Conservation (phyloP, 2,113 vertebrate species). For the Montifringilla adamsi region DNA sequence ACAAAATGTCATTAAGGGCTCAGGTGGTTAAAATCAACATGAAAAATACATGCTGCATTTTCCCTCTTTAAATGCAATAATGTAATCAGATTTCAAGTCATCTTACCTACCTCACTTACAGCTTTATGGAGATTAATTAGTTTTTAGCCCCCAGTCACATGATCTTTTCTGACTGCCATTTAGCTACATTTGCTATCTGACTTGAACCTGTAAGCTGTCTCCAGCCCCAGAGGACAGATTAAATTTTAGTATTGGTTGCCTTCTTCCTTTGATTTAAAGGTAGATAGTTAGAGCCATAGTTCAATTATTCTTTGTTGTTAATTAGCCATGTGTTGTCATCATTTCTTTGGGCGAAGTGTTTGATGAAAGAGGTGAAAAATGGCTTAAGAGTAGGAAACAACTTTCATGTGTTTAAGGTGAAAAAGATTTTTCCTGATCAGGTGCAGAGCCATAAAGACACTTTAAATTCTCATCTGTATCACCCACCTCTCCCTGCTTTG, state of each 20-base stretch:
- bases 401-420: not conserved
- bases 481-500: not conserved
- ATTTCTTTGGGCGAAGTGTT: conserved; percentile 6
- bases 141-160: conserved; percentile 81
- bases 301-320: conserved; percentile 67
- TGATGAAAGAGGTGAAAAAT: conserved; percentile 11
- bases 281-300: conserved; percentile 65
- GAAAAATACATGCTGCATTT: conserved; percentile 84
- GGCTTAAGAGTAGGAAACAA: conserved; percentile 6
- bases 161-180: conserved; percentile 80
- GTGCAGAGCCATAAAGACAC: not conserved
- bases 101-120: conserved; percentile 89
- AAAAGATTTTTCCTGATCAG: not conserved
- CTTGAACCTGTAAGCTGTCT: conserved; percentile 77
- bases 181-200: conserved; percentile 78
- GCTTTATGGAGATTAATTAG: conserved; percentile 99
- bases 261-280: conserved; percentile 77
- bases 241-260: conserved; percentile 76
- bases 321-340: conserved; percentile 48
- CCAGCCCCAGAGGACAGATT: conserved; percentile 77
- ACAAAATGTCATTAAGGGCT: conserved; percentile 83
- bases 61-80: conserved; percentile 79
- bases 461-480: conserved; percentile 10
- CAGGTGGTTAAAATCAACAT: conserved; percentile 98
- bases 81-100: conserved; percentile 89